Percentiles rank a stretch among this genome's conserved stretches.
Evolutionary conservation across 2,113 vertebrate genomes (phyloP).

Genomic region (human (Homo sapiens)): GRCh38 chr13:42474001-42474500

Average conservation of each 20-base stretch:
- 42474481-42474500: not conserved
- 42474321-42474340: not conserved
- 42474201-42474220: not conserved
- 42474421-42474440: not conserved
- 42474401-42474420: not conserved
- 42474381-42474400: not conserved
- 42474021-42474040: not conserved
- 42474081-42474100: not conserved
- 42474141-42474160: not conserved
- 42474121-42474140: not conserved
- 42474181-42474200: not conserved
- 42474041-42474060: not conserved
- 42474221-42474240: not conserved
- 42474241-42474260: not conserved
- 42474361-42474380: not conserved
- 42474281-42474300: not conserved
- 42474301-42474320: not conserved
- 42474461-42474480: conserved; percentile 25
- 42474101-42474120: not conserved
- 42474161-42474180: not conserved
- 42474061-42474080: not conserved
- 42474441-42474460: not conserved
- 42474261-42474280: not conserved
- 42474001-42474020: not conserved
- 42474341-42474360: not conserved